These are phyloP conservation scores for Machimus atricapillus DNA, from an alignment of 2,888 invertebrate genomes.

Conservation along the genomic window DNA sequence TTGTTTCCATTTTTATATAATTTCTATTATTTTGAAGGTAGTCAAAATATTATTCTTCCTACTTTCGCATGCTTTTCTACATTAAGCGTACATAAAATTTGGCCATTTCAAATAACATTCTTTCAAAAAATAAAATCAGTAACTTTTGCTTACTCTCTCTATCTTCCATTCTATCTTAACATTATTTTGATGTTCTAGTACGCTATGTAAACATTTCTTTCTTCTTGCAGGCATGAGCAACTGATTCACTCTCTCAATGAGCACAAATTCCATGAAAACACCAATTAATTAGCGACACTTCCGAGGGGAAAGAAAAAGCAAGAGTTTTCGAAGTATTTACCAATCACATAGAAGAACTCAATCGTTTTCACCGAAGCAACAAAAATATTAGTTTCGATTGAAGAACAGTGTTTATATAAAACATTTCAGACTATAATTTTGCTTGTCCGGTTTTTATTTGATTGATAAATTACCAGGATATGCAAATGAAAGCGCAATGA, in stretches of 20 bases:
- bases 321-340: neutral
- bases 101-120: neutral
- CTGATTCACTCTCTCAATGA: neutral
- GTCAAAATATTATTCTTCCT: neutral
- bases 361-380: neutral
- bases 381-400: neutral
- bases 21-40: neutral
- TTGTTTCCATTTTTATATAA: neutral
- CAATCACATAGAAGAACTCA: neutral
- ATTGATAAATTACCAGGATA: neutral
- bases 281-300: neutral
- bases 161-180: neutral
- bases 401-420: neutral
- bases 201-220: neutral
- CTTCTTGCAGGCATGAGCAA: neutral
- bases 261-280: neutral
- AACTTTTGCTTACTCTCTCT: neutral
- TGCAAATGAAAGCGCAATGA: slow-evolving; percentile 11
- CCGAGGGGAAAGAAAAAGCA: neutral
- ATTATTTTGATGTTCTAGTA: neutral
- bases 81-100: neutral
- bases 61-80: neutral
- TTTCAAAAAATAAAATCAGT: neutral
- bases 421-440: neutral
- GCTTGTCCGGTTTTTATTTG: neutral